These are phyloP conservation scores for Nycteola revayana DNA, from an alignment of 2,888 invertebrate species.

Conservation along the genomic window DNA sequence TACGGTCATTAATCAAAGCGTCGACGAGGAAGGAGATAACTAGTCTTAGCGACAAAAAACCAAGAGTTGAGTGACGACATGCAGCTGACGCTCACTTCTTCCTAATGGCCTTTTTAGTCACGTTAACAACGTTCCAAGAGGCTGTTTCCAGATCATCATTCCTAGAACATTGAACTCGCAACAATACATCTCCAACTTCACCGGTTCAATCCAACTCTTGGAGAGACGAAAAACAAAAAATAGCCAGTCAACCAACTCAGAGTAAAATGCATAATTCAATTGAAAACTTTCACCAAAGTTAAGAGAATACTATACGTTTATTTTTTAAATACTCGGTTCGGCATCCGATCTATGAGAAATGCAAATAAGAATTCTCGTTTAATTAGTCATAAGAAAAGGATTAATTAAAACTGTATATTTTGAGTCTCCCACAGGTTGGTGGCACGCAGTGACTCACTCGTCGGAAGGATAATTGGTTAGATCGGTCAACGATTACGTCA, in stretches of 20 bases:
- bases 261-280: too few species aligned
- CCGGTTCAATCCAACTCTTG: neutral
- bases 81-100: constrained; percentile 40
- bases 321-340: too few species aligned
- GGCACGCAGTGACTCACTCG: constrained; percentile 52
- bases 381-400: constrained; percentile 60
- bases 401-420: constrained; percentile 57
- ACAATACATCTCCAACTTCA: neutral
- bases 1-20: constrained; percentile 69
- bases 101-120: constrained; percentile 50
- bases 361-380: constrained; percentile 40
- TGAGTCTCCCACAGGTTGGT: constrained; percentile 39
- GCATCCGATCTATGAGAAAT: constrained; percentile 16
- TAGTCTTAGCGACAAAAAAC: constrained; percentile 55
- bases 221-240: too few species aligned
- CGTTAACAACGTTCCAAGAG: constrained; percentile 45
- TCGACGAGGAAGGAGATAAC: constrained; percentile 49
- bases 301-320: too few species aligned
- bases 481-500: constrained; percentile 64
- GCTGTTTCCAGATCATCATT: constrained; percentile 40
- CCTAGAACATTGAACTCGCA: constrained; percentile 34
- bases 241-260: too few species aligned
- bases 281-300: too few species aligned
- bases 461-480: constrained; percentile 53
- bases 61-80: constrained; percentile 45